Base-by-base conservation (phyloP, 1,140 invertebrate species). In the Drosophila pandora region DNA sequence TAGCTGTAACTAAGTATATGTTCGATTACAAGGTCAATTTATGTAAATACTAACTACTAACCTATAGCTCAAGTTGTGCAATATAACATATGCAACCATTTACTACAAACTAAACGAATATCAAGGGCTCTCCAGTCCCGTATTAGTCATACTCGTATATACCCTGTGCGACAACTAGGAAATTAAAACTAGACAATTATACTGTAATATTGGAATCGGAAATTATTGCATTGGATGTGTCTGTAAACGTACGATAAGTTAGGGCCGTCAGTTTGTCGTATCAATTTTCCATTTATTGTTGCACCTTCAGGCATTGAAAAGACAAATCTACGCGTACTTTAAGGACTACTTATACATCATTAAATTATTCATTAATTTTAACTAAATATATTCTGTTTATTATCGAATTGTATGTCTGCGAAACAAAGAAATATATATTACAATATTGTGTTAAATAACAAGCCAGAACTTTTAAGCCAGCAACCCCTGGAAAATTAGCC, bases 401-500 rank as follows among this genome's bases (percentile, higher is more conserved):
- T 54, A 63, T 60, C 52, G 47, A 81, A 87, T 79, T 84, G 50
- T 76, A 73, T 77, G 63, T 74, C 72, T 68, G 62, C 52, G 48
- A 52, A 73, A 22, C 30, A 52, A 60, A 62, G 22, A 69, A 28
- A 67, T 67, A 48, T 64, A 78, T 88, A 89, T 84, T 84, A 78
- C 76, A 89, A 75, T 69, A 89, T 84, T 89, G 84, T 89, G 84
- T 89, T 89, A 60, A 79, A 70, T 37, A 43, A 63, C 59, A 37
- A 22, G 32, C 10, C 4, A 30, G n/a, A 8, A 7, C 23, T 78
- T 64, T 82, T 71, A 39, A 68, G 85, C 73, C 58, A 59, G 7
- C 7, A 30, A 30, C 39, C 37, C 9, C 41, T 48, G 41, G 21
- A 76, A 83, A 82, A 83, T 82, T 83, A 82, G 69, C 79, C 17